These are phyloP conservation scores for Lophura nycthemera DNA, from an alignment of 2,113 vertebrate genomes.

Conservation along the genomic window DNA sequence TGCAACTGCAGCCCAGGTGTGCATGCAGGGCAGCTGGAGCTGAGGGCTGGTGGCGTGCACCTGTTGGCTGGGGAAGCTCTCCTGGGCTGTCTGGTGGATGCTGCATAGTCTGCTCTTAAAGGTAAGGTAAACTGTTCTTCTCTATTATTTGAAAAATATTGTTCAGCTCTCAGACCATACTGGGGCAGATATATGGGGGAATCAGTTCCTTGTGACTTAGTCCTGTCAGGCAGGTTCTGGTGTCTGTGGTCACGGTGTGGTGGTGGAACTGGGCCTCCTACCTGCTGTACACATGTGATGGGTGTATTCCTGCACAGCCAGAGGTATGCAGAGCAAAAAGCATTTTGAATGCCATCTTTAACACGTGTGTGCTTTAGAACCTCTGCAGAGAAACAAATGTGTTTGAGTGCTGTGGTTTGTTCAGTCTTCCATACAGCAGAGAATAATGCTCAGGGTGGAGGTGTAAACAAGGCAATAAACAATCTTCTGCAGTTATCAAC, in stretches of 20 bases:
- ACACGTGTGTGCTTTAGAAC: rapidly evolving
- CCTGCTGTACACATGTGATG: neutral
- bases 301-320: rapidly evolving
- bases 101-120: neutral
- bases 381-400: neutral
- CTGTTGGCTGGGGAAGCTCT: neutral
- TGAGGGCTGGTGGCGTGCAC: neutral
- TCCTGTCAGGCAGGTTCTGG: neutral
- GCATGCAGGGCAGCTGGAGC: neutral
- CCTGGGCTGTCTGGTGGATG: rapidly evolving
- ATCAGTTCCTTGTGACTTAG: neutral
- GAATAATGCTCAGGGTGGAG: neutral
- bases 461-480: constrained; percentile 25
- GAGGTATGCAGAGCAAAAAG: neutral
- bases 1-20: neutral
- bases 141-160: rapidly evolving
- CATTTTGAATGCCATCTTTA: neutral
- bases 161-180: neutral
- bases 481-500: neutral
- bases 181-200: neutral
- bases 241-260: neutral
- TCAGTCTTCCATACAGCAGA: neutral
- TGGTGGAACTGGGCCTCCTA: neutral
- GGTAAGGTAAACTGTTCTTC: neutral
- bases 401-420: rapidly evolving